Evolutionary conservation across 2,888 invertebrate genomes (phyloP).

Genomic region (Azorinus chamasolen): DNA sequence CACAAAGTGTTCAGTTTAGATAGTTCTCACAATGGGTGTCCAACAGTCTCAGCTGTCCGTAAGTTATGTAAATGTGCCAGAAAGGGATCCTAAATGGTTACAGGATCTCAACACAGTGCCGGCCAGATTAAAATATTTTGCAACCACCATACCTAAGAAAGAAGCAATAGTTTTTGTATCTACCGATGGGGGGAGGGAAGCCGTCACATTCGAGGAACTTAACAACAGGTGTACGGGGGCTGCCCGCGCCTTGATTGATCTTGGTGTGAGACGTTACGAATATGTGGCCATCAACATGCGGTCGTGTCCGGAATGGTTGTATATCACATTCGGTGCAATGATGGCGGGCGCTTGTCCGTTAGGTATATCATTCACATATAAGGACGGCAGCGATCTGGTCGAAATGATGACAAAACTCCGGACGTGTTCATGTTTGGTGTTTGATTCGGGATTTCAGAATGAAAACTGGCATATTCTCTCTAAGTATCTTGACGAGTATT

Average conservation of each 20-base stretch:
- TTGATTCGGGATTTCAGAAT: constrained; percentile 30
- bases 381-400: constrained; percentile 36
- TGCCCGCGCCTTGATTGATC: neutral
- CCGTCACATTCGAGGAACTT: constrained; percentile 11
- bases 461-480: constrained; percentile 31
- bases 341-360: constrained; percentile 17
- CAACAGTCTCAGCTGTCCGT: too few species aligned
- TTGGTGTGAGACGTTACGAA: constrained; percentile 32
- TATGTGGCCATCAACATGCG: constrained; percentile 23
- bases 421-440: constrained; percentile 23
- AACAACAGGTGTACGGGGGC: neutral
- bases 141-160: neutral
- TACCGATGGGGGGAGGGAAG: neutral
- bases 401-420: constrained; percentile 24
- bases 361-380: constrained; percentile 32
- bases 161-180: constrained; percentile 18
- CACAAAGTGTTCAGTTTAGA: too few species aligned
- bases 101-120: neutral
- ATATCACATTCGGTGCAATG: constrained; percentile 25
- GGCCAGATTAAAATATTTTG: neutral
- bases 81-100: too few species aligned
- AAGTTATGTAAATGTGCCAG: too few species aligned
- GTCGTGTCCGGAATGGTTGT: constrained; percentile 45
- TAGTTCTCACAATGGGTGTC: too few species aligned
- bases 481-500: constrained; percentile 9